phyloP scores from a whole-genome alignment of 2,797 vertebrate species.

The Phoxinus dragarum region DNA sequence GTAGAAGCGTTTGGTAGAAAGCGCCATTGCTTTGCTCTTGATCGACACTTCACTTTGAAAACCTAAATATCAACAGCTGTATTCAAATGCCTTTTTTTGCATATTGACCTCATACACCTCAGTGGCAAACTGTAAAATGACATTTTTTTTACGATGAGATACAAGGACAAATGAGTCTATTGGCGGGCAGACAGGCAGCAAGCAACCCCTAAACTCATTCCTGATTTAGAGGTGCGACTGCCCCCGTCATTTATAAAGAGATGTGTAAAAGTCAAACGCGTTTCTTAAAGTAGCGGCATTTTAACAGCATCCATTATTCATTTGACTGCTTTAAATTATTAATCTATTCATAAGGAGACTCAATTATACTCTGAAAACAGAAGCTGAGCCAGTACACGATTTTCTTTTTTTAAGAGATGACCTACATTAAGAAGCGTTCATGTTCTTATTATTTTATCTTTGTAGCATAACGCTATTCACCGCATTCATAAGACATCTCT shows the following conservation, averaged over 20 bases:
- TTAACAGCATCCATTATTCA: constrained; percentile 60
- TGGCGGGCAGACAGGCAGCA: constrained; percentile 1
- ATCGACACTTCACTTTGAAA: constrained; percentile 42
- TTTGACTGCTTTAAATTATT: constrained; percentile 57
- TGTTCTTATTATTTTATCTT: constrained; percentile 43
- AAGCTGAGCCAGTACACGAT: constrained; percentile 46
- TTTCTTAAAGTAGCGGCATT: constrained; percentile 44
- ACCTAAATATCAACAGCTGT: constrained; percentile 47
- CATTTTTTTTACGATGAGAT: background rate
- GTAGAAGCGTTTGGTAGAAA: background rate
- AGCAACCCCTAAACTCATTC: background rate
- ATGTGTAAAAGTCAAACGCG: constrained; percentile 53
- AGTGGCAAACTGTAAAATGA: constrained; percentile 11
- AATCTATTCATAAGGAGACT: constrained; percentile 60
- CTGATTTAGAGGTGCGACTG: background rate
- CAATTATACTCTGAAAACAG: constrained; percentile 64
- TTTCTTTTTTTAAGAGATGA: constrained; percentile 45
- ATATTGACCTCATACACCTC: constrained; percentile 34
- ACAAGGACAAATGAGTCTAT: constrained; percentile 12
- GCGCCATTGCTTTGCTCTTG: constrained; percentile 1
- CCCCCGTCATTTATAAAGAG: constrained; percentile 30
- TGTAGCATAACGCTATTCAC: constrained; percentile 22
- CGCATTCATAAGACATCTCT: constrained; percentile 12
- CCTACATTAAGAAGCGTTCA: constrained; percentile 45
- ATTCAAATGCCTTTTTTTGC: constrained; percentile 53